phyloP scores from a whole-genome alignment of 1,140 invertebrate species.

The Euura saliciscinereae region DNA sequence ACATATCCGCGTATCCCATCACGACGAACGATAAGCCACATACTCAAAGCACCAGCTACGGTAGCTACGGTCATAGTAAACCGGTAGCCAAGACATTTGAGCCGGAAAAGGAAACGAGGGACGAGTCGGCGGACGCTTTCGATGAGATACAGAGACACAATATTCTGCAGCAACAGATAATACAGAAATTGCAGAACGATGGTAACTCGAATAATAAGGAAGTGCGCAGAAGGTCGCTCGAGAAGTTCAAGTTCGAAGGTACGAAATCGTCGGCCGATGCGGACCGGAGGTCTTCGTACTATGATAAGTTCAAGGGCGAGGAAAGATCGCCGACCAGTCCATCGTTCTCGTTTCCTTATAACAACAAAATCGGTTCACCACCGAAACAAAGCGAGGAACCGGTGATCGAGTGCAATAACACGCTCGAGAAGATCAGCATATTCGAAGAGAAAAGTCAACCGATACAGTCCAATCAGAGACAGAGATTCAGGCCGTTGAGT shows the following conservation, averaged over 20 bases:
- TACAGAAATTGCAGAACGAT: constrained; percentile 41
- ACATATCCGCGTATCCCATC: neutral
- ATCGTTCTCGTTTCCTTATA: constrained; percentile 24
- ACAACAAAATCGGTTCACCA: neutral
- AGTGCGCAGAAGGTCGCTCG: neutral
- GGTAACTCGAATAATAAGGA: constrained; percentile 8
- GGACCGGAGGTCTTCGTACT: neutral
- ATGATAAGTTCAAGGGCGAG: neutral
- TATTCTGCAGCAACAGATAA: constrained; percentile 47
- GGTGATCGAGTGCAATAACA: constrained; percentile 34
- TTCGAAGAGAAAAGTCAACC: constrained; percentile 39
- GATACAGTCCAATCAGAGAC: neutral
- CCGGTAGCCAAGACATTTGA: neutral
- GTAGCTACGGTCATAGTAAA: neutral
- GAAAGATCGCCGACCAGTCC: constrained; percentile 24
- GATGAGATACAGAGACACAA: constrained; percentile 53
- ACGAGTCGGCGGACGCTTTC: constrained; percentile 13
- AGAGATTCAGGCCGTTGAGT: neutral
- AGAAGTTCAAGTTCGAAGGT: neutral
- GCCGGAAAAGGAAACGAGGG: constrained; percentile 5
- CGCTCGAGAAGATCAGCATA: constrained; percentile 43
- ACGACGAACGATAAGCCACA: neutral
- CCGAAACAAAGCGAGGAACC: constrained; percentile 28
- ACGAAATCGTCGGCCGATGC: neutral
- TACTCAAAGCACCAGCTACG: neutral